Evolutionary conservation across 2,888 invertebrate species (phyloP), one percentile per base, ranked within the genome.

Genomic region (Watsonalla cultraria): DNA sequence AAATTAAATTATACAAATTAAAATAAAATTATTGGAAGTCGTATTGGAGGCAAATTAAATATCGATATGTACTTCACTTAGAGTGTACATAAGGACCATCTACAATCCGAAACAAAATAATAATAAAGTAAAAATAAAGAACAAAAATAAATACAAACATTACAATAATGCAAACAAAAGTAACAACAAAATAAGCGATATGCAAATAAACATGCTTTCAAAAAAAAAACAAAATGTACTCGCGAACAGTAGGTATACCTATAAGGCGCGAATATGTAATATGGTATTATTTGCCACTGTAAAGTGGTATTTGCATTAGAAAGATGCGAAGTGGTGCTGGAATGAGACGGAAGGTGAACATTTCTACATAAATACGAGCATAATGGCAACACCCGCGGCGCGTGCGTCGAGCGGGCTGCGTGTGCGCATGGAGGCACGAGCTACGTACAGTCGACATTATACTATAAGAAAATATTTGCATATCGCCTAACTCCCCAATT

Each of bases 131-230:
- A 80, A 84, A 84, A 75, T 79, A 81, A 80, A 82, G 80, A 82
- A 84, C 86, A 86, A 88, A 90, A 90, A 90, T 88, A 90, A 86
- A 90, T 87, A 89, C 90, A 90, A 90, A 90, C 90, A 90, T 82
- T 89, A 87, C 85, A 83, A 78, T 80, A 84, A 72, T 73, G 71
- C 76, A 75, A 73, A 72, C 70, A 68, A 66, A 72, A 72, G 76
- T 72, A 74, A 76, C 68, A 82, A 80, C 74, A 79, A 74, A 76
- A 42, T 42, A 81, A 82, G 76, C 86, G 86, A 88, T 89, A 90
- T 88, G 89, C 89, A 89, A 90, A 90, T 86, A 79, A 78, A 73
- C 71, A 74, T 74, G 73, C 73, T 66, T 51, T 59, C 60, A 61
- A 66, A 69, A 59, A 70, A 70, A 77, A 66, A 67, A 58, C 62